A percentile compares a stretch with the other conserved stretches of the same genome.
Conservation (phyloP, 2,888 invertebrate genomes). For the Ormyrus rosae region DNA sequence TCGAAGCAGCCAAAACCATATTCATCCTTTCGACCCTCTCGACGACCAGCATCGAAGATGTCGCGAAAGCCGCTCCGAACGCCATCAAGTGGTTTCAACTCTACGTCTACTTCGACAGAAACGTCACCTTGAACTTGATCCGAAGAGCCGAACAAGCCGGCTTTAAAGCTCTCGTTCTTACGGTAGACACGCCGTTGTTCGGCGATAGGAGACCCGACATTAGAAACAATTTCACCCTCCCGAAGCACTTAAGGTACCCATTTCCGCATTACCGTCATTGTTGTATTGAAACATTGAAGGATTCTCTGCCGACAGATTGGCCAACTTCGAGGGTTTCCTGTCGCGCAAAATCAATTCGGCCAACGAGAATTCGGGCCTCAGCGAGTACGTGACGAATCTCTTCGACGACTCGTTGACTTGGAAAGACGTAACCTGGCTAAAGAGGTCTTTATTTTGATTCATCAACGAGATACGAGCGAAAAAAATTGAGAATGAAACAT, state of each 20-base stretch:
- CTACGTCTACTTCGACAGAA: conserved; percentile 90
- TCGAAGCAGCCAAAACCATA: conserved; percentile 84
- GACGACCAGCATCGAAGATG: conserved; percentile 92
- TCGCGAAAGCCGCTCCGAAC: conserved; percentile 85
- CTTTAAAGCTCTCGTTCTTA: conserved; percentile 91
- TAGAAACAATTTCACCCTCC: conserved; percentile 89
- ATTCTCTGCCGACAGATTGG: conserved; percentile 78
- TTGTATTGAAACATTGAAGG: not conserved
- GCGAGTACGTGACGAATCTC: conserved; percentile 85
- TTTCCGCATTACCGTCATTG: not conserved
- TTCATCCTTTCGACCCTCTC: conserved; percentile 91
- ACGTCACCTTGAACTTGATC: conserved; percentile 84
- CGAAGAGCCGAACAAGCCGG: conserved; percentile 87
- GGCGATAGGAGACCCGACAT: conserved; percentile 89
- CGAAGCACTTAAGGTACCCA: conserved; percentile 84
- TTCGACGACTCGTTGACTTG: conserved; percentile 90
- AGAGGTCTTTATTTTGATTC: conserved; percentile 76
- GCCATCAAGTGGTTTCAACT: conserved; percentile 93
- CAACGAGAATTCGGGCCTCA: conserved; percentile 84
- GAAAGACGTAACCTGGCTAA: conserved; percentile 92
- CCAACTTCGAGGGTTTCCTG: conserved; percentile 84
- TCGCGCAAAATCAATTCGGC: conserved; percentile 75
- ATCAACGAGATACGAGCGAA: not conserved
- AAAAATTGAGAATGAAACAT: conserved; percentile 1
- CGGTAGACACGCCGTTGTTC: conserved; percentile 92